These are phyloP conservation scores for Spermophilus dauricus DNA, from an alignment of 2,113 vertebrate genomes.

Conservation along the genomic window DNA sequence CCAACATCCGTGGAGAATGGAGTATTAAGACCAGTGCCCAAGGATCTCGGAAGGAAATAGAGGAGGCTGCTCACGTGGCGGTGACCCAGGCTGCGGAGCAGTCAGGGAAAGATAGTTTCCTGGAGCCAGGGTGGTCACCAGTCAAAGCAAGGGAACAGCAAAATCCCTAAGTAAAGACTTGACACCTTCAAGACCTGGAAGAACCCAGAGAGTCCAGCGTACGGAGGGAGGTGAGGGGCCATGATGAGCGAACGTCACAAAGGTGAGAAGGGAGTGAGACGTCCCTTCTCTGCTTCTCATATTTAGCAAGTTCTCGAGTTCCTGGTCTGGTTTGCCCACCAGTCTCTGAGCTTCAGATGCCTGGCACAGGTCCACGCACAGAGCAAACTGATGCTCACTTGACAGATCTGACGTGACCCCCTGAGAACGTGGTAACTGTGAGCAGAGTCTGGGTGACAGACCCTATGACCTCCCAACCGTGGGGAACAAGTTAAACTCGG, in stretches of 20 bases:
- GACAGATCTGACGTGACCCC: neutral
- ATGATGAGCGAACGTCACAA: neutral
- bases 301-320: neutral
- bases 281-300: neutral
- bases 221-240: too few species aligned
- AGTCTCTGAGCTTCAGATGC: neutral
- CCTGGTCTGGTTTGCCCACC: neutral
- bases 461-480: accelerated
- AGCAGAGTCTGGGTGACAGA: neutral
- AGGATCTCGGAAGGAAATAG: neutral
- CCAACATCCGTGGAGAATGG: neutral
- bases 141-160: neutral
- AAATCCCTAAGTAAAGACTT: accelerated
- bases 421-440: neutral
- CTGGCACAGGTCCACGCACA: neutral
- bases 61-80: neutral
- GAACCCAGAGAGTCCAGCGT: neutral
- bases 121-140: neutral
- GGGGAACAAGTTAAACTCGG: neutral
- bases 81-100: accelerated
- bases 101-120: neutral
- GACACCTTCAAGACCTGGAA: neutral
- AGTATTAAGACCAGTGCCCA: too few species aligned
- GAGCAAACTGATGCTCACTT: neutral
- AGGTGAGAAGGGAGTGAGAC: neutral